A percentile compares a stretch with the other conserved stretches of the same genome.
Evolutionary conservation across 2,797 vertebrate species (phyloP).

Genomic region (Smutsia gigantea): DNA sequence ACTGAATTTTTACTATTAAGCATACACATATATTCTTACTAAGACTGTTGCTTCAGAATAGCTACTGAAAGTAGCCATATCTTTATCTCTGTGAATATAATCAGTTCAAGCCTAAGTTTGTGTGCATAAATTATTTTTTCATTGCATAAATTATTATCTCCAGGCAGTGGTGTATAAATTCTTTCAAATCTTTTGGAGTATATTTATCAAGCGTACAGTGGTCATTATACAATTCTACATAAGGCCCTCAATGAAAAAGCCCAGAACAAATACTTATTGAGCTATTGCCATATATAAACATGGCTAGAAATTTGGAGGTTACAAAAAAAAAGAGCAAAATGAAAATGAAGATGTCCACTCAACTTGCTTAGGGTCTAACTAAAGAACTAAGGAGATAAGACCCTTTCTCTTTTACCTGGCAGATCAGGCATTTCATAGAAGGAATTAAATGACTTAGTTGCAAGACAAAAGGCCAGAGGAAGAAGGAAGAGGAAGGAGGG

Average conservation of each 20-base stretch:
- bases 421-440: not conserved
- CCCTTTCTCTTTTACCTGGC: not conserved
- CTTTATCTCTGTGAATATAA: not conserved
- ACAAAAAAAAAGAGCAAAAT: not conserved
- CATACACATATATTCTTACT: not conserved
- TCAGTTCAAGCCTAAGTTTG: not conserved
- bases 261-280: not conserved
- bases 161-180: not conserved
- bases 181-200: not conserved
- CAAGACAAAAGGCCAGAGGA: not conserved
- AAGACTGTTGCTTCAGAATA: not conserved
- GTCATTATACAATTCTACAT: not conserved
- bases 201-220: not conserved
- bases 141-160: no score
- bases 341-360: not conserved
- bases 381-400: not conserved
- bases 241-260: not conserved
- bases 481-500: not conserved
- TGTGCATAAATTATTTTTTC: not conserved
- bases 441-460: not conserved
- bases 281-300: not conserved
- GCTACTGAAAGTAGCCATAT: not conserved
- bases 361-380: not conserved
- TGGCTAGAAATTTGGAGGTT: not conserved
- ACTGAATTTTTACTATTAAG: constrained; percentile 13